These are phyloP conservation scores for Calameuta pallipes DNA, from an alignment of 2,888 invertebrate species.

Conservation along the genomic window DNA sequence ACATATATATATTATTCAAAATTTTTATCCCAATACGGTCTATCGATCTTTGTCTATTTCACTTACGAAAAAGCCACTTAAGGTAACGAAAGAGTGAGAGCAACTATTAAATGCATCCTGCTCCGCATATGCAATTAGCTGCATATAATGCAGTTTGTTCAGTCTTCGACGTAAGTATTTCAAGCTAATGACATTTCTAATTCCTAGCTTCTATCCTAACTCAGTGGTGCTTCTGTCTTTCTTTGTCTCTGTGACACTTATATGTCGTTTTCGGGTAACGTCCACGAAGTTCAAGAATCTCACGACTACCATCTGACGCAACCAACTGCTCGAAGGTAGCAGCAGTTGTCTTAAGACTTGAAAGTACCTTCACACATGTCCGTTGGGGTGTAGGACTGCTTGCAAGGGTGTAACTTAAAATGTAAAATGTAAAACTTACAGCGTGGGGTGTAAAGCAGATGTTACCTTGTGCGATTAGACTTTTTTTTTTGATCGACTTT, in stretches of 20 bases:
- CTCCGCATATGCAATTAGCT: not conserved
- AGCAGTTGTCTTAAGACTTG: constrained; percentile 53
- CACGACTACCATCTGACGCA: constrained; percentile 59
- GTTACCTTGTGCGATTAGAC: constrained; percentile 1
- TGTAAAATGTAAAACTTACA: constrained; percentile 1
- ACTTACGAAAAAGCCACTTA: not conserved
- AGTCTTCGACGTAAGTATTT: not conserved
- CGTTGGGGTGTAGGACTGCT: constrained; percentile 21
- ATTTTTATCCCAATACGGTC: no score
- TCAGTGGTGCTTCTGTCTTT: not conserved
- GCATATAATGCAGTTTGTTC: not conserved
- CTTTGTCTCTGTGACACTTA: not conserved
- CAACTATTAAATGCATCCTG: not conserved
- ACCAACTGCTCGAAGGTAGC: constrained; percentile 52
- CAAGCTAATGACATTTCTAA: not conserved
- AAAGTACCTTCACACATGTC: constrained; percentile 18
- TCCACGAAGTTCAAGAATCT: constrained; percentile 20
- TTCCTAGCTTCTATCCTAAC: not conserved
- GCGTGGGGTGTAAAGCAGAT: constrained; percentile 11
- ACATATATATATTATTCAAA: no score
- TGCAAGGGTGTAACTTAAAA: constrained; percentile 20
- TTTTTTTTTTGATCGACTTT: not conserved
- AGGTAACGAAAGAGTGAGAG: not conserved
- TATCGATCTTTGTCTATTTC: not conserved
- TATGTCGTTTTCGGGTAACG: not conserved